phyloP scores from a whole-genome alignment of 2,797 vertebrate genomes.

The Euphonia xanthogaster region DNA sequence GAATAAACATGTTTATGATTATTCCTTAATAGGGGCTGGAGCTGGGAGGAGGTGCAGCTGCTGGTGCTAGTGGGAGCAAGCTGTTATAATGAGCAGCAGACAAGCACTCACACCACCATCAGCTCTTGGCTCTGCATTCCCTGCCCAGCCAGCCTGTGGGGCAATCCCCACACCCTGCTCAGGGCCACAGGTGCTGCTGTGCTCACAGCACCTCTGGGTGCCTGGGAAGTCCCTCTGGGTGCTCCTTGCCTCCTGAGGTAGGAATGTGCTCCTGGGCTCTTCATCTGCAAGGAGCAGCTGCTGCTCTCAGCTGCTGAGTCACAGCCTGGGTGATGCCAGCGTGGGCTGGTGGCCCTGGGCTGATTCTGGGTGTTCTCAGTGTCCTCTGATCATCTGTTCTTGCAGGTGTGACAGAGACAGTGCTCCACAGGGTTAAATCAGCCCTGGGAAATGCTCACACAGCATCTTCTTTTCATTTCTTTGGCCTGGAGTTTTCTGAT shows the following conservation, averaged over 20 bases:
- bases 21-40: not conserved
- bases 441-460: not conserved
- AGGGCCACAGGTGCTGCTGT: not conserved
- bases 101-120: no score
- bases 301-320: not conserved
- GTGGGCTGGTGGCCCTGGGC: not conserved
- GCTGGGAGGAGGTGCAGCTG: not conserved
- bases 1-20: not conserved
- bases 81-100: not conserved
- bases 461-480: not conserved
- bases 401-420: not conserved
- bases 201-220: not conserved
- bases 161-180: not conserved
- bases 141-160: not conserved
- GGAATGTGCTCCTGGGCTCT: not conserved
- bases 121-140: not conserved
- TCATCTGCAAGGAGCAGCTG: not conserved
- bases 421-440: not conserved
- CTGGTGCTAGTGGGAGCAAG: not conserved
- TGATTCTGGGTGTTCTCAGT: fast-evolving
- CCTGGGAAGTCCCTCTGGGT: not conserved
- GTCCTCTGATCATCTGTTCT: not conserved
- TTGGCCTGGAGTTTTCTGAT: not conserved
- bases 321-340: not conserved
- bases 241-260: not conserved